Evolutionary conservation across 2,113 vertebrate species (phyloP).

Genomic region (Megalops atlanticus): DNA sequence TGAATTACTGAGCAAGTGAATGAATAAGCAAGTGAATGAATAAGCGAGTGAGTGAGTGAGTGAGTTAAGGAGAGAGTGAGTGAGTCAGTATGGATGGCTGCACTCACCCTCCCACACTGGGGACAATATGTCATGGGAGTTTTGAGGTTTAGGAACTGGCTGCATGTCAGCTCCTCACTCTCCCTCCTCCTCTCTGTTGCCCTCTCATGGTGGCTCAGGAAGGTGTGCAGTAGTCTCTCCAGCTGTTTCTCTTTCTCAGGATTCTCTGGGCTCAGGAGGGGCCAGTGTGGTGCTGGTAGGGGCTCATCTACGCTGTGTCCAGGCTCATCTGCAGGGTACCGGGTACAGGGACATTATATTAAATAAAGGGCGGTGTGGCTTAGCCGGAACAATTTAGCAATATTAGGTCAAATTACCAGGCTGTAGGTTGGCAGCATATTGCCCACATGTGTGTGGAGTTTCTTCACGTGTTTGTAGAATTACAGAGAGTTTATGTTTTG

Average conservation of each 20-base stretch:
- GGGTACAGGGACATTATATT: not conserved
- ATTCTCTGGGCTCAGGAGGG: too few species aligned
- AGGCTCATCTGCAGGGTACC: not conserved
- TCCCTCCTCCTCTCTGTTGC: not conserved
- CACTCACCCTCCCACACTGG: constrained; percentile 4
- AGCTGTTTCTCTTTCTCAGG: constrained; percentile 5
- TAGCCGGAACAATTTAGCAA: too few species aligned
- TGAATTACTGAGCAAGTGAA: too few species aligned
- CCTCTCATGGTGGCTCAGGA: not conserved
- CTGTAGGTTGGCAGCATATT: too few species aligned
- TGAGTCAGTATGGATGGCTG: too few species aligned
- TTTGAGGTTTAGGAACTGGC: not conserved
- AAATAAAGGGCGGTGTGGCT: not conserved
- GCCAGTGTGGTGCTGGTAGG: not conserved
- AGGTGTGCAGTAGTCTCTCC: not conserved
- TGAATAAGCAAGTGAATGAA: too few species aligned
- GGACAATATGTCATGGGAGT: not conserved
- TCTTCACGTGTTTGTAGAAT: too few species aligned
- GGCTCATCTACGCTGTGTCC: not conserved
- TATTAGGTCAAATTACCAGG: too few species aligned
- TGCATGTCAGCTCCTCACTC: not conserved
- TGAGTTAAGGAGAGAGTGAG: too few species aligned
- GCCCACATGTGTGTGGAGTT: too few species aligned
- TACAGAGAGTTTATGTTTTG: too few species aligned
- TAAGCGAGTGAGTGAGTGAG: too few species aligned